phyloP scores from a whole-genome alignment of 2,888 invertebrate genomes.

The Hypselothyrea guttata region DNA sequence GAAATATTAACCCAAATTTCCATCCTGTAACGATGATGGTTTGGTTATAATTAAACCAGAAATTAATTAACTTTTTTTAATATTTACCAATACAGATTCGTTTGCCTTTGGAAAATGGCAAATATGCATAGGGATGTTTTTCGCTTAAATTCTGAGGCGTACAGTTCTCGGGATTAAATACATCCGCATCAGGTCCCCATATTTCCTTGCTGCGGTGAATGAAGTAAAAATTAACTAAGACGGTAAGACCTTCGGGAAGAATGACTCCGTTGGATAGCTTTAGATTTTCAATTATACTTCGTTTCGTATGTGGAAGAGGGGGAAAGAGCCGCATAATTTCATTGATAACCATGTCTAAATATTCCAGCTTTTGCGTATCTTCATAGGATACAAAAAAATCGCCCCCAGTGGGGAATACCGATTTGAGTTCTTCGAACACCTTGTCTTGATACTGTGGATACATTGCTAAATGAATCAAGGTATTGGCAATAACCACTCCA shows the following conservation, averaged over 20 bases:
- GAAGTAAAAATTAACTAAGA: constrained; percentile 67
- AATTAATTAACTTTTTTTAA: no score
- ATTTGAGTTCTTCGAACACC: constrained; percentile 62
- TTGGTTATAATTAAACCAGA: no score
- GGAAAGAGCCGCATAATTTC: constrained; percentile 77
- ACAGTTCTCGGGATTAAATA: constrained; percentile 79
- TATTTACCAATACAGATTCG: constrained; percentile 79
- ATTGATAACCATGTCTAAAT: constrained; percentile 76
- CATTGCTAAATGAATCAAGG: constrained; percentile 70
- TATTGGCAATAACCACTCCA: constrained; percentile 52
- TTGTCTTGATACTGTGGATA: constrained; percentile 69
- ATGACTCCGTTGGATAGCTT: constrained; percentile 65
- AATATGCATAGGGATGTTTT: constrained; percentile 75
- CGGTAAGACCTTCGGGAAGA: constrained; percentile 68
- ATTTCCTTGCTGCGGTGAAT: constrained; percentile 71
- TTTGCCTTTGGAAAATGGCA: constrained; percentile 79
- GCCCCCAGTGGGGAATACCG: constrained; percentile 52
- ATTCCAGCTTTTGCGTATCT: constrained; percentile 67
- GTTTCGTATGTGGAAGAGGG: constrained; percentile 59
- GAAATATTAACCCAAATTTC: constrained; percentile 66
- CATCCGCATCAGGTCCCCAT: constrained; percentile 76
- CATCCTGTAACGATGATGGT: constrained; percentile 72
- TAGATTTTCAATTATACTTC: constrained; percentile 57
- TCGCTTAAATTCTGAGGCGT: constrained; percentile 66
- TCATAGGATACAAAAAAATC: constrained; percentile 60